Conservation (phyloP, 2,888 invertebrate genomes). For the Drosophila limbata region DNA sequence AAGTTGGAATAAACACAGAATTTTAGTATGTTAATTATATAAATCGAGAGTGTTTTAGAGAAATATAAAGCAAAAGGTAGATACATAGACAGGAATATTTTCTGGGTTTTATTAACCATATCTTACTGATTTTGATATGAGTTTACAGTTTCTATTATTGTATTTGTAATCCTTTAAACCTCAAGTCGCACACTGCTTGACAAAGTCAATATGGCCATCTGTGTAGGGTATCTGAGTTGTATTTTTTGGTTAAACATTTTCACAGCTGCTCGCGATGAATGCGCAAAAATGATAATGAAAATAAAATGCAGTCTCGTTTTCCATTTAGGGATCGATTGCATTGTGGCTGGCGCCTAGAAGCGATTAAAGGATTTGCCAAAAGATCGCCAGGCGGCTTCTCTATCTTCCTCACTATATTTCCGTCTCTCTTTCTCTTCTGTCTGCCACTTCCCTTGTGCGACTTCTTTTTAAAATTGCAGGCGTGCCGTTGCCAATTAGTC, state of each 20-base stretch:
- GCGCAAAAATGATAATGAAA: conserved; percentile 39
- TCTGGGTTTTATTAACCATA: neutral
- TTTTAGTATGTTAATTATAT: neutral
- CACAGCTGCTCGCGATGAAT: conserved; percentile 72
- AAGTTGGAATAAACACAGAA: neutral
- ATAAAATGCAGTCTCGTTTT: conserved; percentile 20
- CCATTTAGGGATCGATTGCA: conserved; percentile 4
- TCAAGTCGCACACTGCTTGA: neutral
- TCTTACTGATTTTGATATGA: neutral
- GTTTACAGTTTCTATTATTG: no score
- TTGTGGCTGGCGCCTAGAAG: conserved; percentile 63
- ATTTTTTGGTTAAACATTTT: conserved; percentile 51
- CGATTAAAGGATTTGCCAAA: conserved; percentile 76
- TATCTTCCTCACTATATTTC: neutral
- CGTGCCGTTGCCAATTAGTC: conserved; percentile 62
- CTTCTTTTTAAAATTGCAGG: conserved; percentile 18
- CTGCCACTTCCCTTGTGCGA: neutral
- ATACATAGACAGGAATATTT: no score
- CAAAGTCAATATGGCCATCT: conserved; percentile 19
- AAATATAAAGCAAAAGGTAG: no score
- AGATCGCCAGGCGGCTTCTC: conserved; percentile 9
- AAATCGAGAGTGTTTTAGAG: neutral
- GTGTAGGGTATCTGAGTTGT: conserved; percentile 9
- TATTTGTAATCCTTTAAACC: no score
- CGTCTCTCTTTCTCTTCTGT: neutral